Percentiles rank a stretch among this genome's conserved stretches.
phyloP scores from a whole-genome alignment of 2,113 vertebrate genomes.

The Aphyosemion australe region DNA sequence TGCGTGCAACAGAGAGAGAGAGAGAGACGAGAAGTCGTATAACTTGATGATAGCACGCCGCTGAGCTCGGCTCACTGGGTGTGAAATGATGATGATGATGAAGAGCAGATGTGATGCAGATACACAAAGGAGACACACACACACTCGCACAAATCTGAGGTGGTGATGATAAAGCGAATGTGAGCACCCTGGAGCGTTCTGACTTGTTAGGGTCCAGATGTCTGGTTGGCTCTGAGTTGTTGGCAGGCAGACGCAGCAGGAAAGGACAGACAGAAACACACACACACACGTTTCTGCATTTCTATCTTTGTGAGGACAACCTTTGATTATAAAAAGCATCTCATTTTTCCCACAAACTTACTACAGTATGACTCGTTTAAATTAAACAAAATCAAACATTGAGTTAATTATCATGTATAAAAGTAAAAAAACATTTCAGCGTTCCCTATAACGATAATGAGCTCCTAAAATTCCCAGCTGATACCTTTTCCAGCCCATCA shows the following conservation, averaged over 20 bases:
- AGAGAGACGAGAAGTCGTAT: slow-evolving; percentile 26
- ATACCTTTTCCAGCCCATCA: slow-evolving; percentile 75
- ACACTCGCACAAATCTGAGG: slow-evolving; percentile 18
- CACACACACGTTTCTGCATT: background rate
- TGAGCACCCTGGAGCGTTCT: slow-evolving; percentile 35
- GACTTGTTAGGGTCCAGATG: slow-evolving; percentile 66
- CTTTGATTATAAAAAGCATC: background rate
- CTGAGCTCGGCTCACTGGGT: slow-evolving; percentile 55
- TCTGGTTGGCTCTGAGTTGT: slow-evolving; percentile 45
- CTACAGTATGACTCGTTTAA: background rate
- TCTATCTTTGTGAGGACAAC: slow-evolving; percentile 6
- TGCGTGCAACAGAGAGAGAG: background rate
- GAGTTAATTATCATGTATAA: too few species aligned
- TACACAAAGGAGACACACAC: slow-evolving; percentile 23
- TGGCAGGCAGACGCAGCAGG: slow-evolving; percentile 38
- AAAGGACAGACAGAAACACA: slow-evolving; percentile 21
- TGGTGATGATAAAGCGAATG: slow-evolving; percentile 38
- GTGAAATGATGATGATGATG: slow-evolving; percentile 60
- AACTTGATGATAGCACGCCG: slow-evolving; percentile 48
- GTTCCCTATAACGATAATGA: background rate
- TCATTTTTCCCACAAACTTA: background rate
- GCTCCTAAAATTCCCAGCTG: too few species aligned
- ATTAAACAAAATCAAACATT: too few species aligned
- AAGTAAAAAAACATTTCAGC: background rate
- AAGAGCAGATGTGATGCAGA: slow-evolving; percentile 48